Conservation (phyloP, 2,888 invertebrate genomes). For the Netelia virgata region DNA sequence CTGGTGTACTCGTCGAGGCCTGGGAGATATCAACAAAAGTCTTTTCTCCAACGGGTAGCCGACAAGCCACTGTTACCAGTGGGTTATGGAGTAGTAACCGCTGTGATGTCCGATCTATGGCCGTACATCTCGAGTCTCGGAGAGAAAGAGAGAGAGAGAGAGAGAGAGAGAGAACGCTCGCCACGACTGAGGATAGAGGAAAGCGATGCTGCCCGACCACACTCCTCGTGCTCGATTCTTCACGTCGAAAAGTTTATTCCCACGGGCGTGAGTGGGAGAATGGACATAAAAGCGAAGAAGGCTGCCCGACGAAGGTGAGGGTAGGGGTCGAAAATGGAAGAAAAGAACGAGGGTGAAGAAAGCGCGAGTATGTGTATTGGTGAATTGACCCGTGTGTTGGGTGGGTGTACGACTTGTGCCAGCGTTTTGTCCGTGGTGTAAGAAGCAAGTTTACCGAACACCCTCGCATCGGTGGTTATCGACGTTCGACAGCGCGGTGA, state of each 20-base stretch:
- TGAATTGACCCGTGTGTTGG: conserved; percentile 5
- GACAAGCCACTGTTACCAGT: conserved; percentile 15
- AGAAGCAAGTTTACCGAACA: conserved; percentile 76
- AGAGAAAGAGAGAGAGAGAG: too few species aligned
- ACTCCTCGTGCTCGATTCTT: conserved; percentile 67
- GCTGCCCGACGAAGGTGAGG: conserved; percentile 2
- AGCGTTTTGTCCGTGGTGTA: conserved; percentile 60
- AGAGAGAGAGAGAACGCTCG: not conserved
- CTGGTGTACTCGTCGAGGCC: conserved; percentile 40
- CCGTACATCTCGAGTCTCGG: conserved; percentile 43
- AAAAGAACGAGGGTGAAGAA: not conserved
- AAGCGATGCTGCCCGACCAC: conserved; percentile 58
- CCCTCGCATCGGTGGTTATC: conserved; percentile 73
- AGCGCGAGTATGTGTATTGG: conserved; percentile 6
- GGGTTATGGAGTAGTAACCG: conserved; percentile 37
- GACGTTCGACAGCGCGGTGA: conserved; percentile 63
- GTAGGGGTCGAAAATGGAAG: not conserved
- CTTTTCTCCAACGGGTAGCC: not conserved
- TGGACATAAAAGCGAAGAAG: conserved; percentile 30
- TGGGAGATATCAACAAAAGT: conserved; percentile 56
- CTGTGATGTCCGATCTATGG: conserved; percentile 56
- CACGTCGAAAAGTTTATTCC: conserved; percentile 73
- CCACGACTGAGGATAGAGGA: conserved; percentile 37
- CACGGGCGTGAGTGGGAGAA: conserved; percentile 54
- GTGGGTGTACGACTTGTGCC: conserved; percentile 15